Conservation (phyloP, 2,888 invertebrate genomes). For the Drosophila mimetica region DNA sequence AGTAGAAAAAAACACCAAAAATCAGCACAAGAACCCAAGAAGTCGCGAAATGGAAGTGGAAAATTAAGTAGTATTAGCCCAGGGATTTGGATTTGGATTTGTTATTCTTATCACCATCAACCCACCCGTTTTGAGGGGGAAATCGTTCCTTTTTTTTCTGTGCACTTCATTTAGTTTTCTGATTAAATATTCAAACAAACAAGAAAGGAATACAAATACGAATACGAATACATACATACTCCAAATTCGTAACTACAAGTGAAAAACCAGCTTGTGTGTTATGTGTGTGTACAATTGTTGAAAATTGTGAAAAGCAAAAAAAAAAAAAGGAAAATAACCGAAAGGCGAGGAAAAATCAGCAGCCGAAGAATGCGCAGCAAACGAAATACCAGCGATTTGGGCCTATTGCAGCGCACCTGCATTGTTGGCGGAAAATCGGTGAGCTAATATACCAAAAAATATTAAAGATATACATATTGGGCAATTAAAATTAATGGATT, state of each 20-base stretch:
- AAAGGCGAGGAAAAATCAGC: slow-evolving; percentile 17
- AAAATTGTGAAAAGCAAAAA: slow-evolving; percentile 10
- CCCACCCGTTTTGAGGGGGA: background rate
- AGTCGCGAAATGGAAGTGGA: background rate
- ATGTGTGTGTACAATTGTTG: slow-evolving; percentile 19
- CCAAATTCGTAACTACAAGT: slow-evolving; percentile 11
- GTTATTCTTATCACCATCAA: background rate
- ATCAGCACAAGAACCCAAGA: slow-evolving; percentile 6
- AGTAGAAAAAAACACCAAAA: slow-evolving; percentile 10
- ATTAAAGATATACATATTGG: slow-evolving; percentile 1
- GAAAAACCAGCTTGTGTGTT: slow-evolving; percentile 5
- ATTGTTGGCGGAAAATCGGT: slow-evolving; percentile 61
- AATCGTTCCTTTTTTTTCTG: slow-evolving; percentile 7
- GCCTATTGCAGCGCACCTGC: slow-evolving; percentile 59
- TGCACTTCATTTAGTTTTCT: slow-evolving; percentile 7
- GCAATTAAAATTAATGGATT: slow-evolving; percentile 1
- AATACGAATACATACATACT: slow-evolving; percentile 15
- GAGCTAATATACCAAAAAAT: slow-evolving; percentile 32
- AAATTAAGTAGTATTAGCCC: slow-evolving; percentile 5
- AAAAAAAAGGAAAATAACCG: slow-evolving; percentile 2
- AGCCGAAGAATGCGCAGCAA: slow-evolving; percentile 68
- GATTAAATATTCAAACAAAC: slow-evolving; percentile 15
- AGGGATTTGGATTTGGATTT: slow-evolving; percentile 1
- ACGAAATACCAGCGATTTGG: slow-evolving; percentile 68
- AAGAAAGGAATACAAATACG: background rate